Conservation (phyloP, 2,113 vertebrate genomes). For the Tenrec ecaudatus region DNA sequence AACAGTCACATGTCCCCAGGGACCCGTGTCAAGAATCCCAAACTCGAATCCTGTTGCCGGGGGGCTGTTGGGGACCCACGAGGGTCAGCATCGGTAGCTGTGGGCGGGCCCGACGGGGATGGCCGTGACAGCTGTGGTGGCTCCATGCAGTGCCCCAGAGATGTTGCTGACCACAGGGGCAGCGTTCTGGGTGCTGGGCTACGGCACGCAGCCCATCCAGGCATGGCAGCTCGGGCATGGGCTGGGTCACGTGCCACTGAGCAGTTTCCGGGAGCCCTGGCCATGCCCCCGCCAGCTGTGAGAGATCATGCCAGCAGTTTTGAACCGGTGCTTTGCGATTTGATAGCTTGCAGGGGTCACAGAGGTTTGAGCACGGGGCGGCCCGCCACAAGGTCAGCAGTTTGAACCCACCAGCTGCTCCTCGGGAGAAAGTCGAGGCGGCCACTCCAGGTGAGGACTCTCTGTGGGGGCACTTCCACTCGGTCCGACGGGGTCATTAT, state of each 20-base stretch:
- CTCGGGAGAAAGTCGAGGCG: too few relatives aligned
- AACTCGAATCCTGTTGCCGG: not conserved
- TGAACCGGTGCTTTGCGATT: too few relatives aligned
- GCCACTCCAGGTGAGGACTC: too few relatives aligned
- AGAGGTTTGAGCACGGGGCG: too few relatives aligned
- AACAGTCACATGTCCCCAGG: not conserved
- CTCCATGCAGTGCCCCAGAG: not conserved
- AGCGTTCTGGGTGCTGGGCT: not conserved
- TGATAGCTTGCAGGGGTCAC: too few relatives aligned
- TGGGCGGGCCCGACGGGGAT: not conserved
- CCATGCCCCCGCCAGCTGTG: not conserved
- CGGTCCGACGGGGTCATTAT: too few relatives aligned
- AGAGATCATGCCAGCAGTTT: too few relatives aligned
- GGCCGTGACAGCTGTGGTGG: not conserved
- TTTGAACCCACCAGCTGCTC: too few relatives aligned
- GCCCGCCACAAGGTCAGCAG: too few relatives aligned
- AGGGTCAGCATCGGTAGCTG: not conserved
- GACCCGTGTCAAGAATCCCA: conserved; percentile 2
- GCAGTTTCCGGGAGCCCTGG: not conserved
- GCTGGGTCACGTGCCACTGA: too few relatives aligned
- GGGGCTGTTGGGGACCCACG: not conserved
- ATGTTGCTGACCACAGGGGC: not conserved
- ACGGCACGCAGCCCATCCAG: not conserved
- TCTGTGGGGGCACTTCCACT: too few relatives aligned
- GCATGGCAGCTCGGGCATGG: too few relatives aligned